Conservation (phyloP, 2,888 invertebrate species). For the Eupithecia subumbrata region DNA sequence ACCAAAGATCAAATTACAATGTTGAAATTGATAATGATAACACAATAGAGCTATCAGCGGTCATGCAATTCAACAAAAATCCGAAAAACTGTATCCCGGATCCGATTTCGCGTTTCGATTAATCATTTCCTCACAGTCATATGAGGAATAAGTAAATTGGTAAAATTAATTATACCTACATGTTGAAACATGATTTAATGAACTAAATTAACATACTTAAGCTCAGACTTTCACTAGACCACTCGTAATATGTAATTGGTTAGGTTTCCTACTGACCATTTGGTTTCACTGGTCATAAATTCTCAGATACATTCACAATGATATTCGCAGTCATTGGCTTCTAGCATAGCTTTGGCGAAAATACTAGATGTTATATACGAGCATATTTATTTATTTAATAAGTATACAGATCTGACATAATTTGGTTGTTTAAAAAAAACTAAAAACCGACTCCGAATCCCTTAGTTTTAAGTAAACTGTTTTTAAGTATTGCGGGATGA, state of each 20-base stretch:
- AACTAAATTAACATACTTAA: conserved; percentile 26
- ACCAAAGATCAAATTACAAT: not conserved
- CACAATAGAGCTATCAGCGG: not conserved
- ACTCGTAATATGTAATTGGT: conserved; percentile 30
- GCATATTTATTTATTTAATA: no score
- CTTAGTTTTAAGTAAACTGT: no score
- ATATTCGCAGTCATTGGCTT: not conserved
- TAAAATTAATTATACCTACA: conserved; percentile 25
- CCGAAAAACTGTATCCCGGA: conserved; percentile 30
- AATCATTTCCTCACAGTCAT: conserved; percentile 36
- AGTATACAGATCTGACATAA: no score
- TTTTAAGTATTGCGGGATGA: no score
- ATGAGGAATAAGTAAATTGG: conserved; percentile 29
- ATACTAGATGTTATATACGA: not conserved
- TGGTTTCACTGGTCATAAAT: conserved; percentile 18
- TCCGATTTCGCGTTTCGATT: conserved; percentile 39
- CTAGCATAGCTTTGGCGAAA: not conserved
- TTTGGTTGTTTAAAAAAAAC: no score
- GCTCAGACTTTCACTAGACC: conserved; percentile 30
- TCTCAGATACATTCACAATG: not conserved
- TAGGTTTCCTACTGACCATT: conserved; percentile 26
- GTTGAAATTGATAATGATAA: conserved; percentile 4
- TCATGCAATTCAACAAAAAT: not conserved
- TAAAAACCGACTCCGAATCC: no score
- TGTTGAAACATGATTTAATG: conserved; percentile 32